A percentile compares a stretch with the other conserved stretches of the same genome.
Conservation (phyloP, 2,888 invertebrate genomes). For the Eupeodes luniger region DNA sequence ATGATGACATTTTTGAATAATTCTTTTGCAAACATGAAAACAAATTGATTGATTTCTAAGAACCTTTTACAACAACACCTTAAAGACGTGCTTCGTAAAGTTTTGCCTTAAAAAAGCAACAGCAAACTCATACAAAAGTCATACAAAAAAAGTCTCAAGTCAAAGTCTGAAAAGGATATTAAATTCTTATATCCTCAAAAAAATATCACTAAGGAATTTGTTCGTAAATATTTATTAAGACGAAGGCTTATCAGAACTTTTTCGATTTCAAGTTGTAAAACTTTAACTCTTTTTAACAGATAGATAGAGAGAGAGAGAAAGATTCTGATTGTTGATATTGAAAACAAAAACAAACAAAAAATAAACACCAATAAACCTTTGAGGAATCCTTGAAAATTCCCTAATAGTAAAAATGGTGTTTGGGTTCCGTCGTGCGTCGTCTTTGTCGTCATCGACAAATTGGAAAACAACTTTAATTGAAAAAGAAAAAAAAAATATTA, state of each 20-base stretch:
- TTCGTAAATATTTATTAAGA: slow-evolving; percentile 10
- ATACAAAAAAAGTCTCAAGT: background rate
- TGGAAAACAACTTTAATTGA: slow-evolving; percentile 19
- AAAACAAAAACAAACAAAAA: background rate
- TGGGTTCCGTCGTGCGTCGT: background rate
- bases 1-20: no score
- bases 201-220: background rate
- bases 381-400: background rate
- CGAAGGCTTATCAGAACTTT: slow-evolving; percentile 13
- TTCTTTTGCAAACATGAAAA: background rate
- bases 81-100: background rate
- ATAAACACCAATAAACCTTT: background rate
- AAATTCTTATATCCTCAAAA: background rate
- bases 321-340: background rate
- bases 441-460: background rate
- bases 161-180: background rate
- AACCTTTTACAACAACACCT: background rate
- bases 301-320: no score
- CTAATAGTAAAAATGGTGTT: background rate
- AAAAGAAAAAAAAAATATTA: background rate
- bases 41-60: slow-evolving; percentile 9
- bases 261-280: slow-evolving; percentile 36
- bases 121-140: background rate
- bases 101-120: background rate
- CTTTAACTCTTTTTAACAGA: slow-evolving; percentile 11